phyloP scores from a whole-genome alignment of 1,140 invertebrate genomes.

The Neodiprion fabricii region DNA sequence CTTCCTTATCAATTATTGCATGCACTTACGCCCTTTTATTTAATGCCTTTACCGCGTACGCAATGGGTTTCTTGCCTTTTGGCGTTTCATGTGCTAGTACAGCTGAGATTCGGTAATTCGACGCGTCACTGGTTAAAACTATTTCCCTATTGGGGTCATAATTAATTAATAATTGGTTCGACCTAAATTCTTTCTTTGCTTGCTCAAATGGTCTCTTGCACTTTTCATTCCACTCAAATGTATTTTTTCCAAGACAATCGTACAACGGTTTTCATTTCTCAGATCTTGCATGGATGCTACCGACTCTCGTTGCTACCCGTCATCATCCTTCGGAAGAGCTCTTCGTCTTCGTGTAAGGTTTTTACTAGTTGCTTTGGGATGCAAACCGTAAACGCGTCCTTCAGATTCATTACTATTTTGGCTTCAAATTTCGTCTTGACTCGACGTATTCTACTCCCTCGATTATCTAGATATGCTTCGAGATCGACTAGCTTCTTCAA shows the following conservation, averaged over 20 bases:
- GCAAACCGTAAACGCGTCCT: no score
- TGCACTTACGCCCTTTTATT: constrained; percentile 47
- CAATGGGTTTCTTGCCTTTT: constrained; percentile 21
- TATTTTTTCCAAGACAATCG: not conserved
- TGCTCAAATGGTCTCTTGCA: not conserved
- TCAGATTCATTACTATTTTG: no score
- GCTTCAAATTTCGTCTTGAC: no score
- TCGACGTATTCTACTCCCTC: no score
- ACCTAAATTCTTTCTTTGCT: constrained; percentile 13
- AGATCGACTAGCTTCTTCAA: no score
- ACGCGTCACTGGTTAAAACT: constrained; percentile 1
- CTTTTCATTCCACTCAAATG: not conserved
- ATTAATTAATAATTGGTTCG: constrained; percentile 5
- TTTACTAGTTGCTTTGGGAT: no score
- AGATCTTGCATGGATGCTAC: not conserved
- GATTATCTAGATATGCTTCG: no score
- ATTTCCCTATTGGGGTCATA: constrained; percentile 8
- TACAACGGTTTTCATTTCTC: constrained; percentile 16
- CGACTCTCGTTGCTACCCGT: not conserved
- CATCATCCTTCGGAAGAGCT: no score
- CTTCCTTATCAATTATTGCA: constrained; percentile 61
- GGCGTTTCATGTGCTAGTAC: constrained; percentile 10
- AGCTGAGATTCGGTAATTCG: not conserved
- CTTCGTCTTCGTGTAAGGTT: no score
- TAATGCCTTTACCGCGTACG: constrained; percentile 39